A percentile compares a stretch with the other conserved stretches of the same genome.
Evolutionary conservation across 2,888 invertebrate genomes (phyloP).

Genomic region (Drosophila merina): DNA sequence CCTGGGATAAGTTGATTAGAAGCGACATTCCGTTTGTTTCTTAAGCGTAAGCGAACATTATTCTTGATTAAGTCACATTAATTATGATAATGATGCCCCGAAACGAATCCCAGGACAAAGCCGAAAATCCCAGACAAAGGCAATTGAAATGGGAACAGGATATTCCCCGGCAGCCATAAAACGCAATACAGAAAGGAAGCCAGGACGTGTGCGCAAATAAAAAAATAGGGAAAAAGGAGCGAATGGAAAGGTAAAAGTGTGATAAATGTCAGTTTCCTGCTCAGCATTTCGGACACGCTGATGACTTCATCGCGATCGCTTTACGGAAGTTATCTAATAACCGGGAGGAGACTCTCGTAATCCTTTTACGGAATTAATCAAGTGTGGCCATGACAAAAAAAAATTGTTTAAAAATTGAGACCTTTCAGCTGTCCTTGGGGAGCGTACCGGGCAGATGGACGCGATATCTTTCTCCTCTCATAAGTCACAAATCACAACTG

Average conservation of each 20-base stretch:
- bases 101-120: conserved; percentile 60
- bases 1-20: conserved; percentile 68
- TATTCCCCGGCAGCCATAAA: conserved; percentile 51
- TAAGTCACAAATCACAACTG: conserved; percentile 5
- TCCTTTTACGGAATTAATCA: conserved; percentile 79
- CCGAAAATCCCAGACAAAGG: conserved; percentile 45
- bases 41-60: conserved; percentile 63
- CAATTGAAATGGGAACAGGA: conserved; percentile 81
- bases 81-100: conserved; percentile 80
- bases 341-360: conserved; percentile 51
- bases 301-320: conserved; percentile 71
- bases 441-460: conserved; percentile 27
- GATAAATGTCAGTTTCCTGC: conserved; percentile 82
- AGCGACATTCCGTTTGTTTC: conserved; percentile 27
- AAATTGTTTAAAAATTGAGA: not conserved
- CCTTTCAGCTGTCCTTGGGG: conserved; percentile 39
- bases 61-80: conserved; percentile 82
- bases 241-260: conserved; percentile 56
- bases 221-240: conserved; percentile 47
- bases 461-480: not conserved
- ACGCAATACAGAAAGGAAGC: conserved; percentile 33
- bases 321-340: conserved; percentile 72
- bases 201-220: conserved; percentile 69
- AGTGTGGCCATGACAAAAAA: conserved; percentile 69
- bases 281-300: conserved; percentile 76